These are phyloP conservation scores for Anguilla megastoma DNA, from an alignment of 2,797 vertebrate species.

Conservation along the genomic window DNA sequence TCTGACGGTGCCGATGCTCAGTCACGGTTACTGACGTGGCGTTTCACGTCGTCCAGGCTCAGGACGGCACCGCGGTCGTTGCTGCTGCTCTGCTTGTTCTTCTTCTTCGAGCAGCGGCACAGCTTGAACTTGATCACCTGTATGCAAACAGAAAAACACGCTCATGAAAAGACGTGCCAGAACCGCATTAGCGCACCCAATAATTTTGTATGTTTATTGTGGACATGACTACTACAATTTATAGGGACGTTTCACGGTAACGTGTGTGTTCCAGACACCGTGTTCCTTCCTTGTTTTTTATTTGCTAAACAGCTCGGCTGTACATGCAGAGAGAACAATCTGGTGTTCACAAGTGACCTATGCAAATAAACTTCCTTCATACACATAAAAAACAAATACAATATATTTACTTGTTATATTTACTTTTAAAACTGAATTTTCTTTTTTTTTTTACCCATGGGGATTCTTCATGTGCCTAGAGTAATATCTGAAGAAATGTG, in stretches of 20 bases:
- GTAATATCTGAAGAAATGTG: no score
- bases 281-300: not conserved
- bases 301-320: not conserved
- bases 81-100: slow-evolving; percentile 90
- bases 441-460: no score
- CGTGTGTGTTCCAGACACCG: not conserved
- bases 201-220: not conserved
- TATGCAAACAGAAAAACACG: not conserved
- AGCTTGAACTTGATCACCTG: slow-evolving; percentile 95
- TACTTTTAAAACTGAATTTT: not conserved
- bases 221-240: not conserved
- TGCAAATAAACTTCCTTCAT: not conserved
- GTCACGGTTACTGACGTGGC: slow-evolving; percentile 82
- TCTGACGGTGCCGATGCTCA: slow-evolving; percentile 25
- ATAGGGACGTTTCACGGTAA: not conserved
- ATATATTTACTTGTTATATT: no score
- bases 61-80: slow-evolving; percentile 91
- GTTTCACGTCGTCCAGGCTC: slow-evolving; percentile 96
- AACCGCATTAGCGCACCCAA: not conserved
- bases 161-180: not conserved
- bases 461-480: no score
- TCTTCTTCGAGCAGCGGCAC: slow-evolving; percentile 87
- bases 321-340: not conserved
- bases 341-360: not conserved
- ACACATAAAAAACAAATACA: no score